Evolutionary conservation across 2,888 invertebrate species (phyloP).

Genomic region (Ceramica pisi): DNA sequence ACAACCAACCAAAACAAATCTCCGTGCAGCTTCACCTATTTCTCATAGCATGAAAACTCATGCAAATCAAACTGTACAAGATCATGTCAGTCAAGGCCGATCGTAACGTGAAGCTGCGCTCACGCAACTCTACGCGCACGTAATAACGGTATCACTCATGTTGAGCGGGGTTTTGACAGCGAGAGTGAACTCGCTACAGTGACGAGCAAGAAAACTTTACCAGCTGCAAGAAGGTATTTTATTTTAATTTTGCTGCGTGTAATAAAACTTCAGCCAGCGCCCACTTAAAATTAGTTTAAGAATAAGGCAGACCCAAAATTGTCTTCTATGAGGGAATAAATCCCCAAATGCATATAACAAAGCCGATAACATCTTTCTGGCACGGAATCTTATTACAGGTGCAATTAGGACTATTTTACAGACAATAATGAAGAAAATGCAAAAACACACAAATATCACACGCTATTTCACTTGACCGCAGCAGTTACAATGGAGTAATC

Average conservation of each 20-base stretch:
- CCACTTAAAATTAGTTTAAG: background rate
- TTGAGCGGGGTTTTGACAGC: conserved; percentile 47
- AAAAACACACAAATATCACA: conserved; percentile 8
- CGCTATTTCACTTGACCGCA: conserved; percentile 34
- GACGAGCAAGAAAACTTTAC: conserved; percentile 22
- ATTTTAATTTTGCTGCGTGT: background rate
- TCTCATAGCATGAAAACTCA: conserved; percentile 57
- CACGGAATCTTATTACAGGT: background rate
- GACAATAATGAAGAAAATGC: conserved; percentile 12
- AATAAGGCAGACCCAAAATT: background rate
- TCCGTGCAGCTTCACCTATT: conserved; percentile 19
- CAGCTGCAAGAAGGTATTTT: background rate
- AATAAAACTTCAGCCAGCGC: background rate
- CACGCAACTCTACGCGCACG: conserved; percentile 59
- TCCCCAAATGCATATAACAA: background rate
- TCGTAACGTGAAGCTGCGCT: conserved; percentile 45
- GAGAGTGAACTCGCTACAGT: conserved; percentile 57
- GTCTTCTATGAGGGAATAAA: background rate
- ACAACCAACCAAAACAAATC: conserved; percentile 8
- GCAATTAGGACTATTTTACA: background rate
- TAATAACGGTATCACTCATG: conserved; percentile 63
- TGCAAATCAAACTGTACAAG: conserved; percentile 54
- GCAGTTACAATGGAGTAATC: conserved; percentile 42
- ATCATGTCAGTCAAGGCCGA: conserved; percentile 64
- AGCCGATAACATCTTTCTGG: background rate